Conservation (phyloP, 2,797 vertebrate species). For the Hapalemur alaotrensis region DNA sequence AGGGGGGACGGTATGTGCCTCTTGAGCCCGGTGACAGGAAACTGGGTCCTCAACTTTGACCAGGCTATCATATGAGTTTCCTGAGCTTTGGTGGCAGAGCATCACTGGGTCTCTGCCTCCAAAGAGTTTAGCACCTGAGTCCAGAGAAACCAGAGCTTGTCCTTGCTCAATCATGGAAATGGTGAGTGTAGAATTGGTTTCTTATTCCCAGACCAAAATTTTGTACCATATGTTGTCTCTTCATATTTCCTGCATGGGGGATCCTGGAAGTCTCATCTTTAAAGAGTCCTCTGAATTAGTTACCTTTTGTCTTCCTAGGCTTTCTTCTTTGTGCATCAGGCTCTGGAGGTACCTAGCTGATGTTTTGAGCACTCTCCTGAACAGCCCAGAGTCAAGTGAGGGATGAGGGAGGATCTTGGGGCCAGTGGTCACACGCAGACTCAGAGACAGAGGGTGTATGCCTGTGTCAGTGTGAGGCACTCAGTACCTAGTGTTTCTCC, state of each 20-base stretch:
- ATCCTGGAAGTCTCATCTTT: not conserved
- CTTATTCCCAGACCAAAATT: not conserved
- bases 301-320: not conserved
- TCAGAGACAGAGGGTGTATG: not conserved
- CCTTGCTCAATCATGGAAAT: not conserved
- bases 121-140: not conserved
- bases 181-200: not conserved
- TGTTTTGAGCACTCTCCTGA: not conserved
- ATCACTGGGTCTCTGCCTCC: not conserved
- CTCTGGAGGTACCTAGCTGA: not conserved
- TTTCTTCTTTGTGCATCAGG: not conserved
- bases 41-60: not conserved
- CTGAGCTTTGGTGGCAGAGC: not conserved
- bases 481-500: not conserved
- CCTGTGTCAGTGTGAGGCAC: not conserved
- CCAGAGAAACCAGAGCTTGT: not conserved
- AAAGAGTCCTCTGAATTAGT: not conserved
- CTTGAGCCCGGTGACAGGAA: not conserved
- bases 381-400: fast-evolving
- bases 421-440: not conserved
- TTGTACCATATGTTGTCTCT: not conserved
- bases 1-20: not conserved
- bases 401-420: not conserved
- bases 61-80: not conserved
- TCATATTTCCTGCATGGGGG: not conserved